Conservation (phyloP, 2,888 invertebrate genomes). For the Papilio gigon region DNA sequence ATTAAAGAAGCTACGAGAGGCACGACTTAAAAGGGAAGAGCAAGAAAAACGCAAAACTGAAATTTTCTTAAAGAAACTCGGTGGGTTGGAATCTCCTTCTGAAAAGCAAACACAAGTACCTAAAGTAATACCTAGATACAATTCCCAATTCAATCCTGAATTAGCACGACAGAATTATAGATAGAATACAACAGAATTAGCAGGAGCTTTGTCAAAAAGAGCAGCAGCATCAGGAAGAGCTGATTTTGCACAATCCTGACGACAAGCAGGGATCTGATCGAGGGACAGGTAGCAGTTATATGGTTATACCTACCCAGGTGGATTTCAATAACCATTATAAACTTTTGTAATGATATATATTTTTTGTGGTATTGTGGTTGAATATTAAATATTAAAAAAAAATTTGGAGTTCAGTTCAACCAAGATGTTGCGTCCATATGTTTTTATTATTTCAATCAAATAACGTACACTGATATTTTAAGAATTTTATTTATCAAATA, state of each 20-base stretch:
- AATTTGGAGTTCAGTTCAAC: no score
- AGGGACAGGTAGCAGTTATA: no score
- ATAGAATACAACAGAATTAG: constrained; percentile 47
- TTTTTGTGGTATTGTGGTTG: no score
- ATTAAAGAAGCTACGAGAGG: constrained; percentile 87
- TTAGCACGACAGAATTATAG: constrained; percentile 90
- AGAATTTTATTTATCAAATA: no score
- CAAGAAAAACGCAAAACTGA: constrained; percentile 89
- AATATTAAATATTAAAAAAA: no score
- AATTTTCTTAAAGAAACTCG: constrained; percentile 86
- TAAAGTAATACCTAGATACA: constrained; percentile 89
- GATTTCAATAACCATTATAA: no score
- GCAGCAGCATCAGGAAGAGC: not conserved
- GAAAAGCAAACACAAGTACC: constrained; percentile 51
- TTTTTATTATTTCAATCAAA: no score
- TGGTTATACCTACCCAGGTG: no score
- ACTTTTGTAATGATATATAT: no score
- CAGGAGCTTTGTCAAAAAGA: not conserved
- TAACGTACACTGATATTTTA: no score
- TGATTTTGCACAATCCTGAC: not conserved
- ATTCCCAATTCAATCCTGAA: constrained; percentile 98
- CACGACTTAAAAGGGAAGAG: constrained; percentile 90
- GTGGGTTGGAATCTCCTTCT: constrained; percentile 55
- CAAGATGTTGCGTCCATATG: no score
- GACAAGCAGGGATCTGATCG: not conserved